Evolutionary conservation across 1,140 invertebrate genomes (phyloP).

Genomic region (Lerema accius): DNA sequence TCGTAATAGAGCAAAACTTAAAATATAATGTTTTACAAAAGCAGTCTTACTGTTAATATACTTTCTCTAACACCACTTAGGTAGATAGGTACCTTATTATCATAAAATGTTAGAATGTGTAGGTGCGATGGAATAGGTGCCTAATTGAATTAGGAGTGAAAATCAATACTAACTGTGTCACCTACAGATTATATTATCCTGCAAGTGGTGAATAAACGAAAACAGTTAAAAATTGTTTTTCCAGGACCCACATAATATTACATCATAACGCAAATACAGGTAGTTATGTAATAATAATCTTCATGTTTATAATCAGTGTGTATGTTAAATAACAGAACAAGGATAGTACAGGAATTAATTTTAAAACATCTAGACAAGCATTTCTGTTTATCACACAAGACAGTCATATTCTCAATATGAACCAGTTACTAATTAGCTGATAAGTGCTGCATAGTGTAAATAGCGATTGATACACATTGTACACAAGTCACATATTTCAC

Average conservation of each 20-base stretch:
- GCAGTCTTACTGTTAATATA: neutral
- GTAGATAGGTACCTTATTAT: neutral
- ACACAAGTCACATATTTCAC: too few relatives aligned
- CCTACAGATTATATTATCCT: neutral
- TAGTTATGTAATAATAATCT: too few relatives aligned
- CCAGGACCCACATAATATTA: neutral
- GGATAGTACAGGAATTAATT: neutral
- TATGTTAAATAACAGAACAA: neutral
- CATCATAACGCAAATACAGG: too few relatives aligned
- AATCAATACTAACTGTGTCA: slow-evolving; percentile 28
- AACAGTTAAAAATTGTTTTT: neutral
- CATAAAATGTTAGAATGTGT: neutral
- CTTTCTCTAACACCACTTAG: neutral
- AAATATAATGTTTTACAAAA: neutral
- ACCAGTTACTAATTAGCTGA: neutral
- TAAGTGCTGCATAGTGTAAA: neutral
- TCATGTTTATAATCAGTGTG: neutral
- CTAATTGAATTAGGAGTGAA: slow-evolving; percentile 34
- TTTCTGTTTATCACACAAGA: neutral
- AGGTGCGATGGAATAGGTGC: neutral
- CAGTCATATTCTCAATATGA: neutral
- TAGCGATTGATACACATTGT: neutral
- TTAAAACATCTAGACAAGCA: neutral
- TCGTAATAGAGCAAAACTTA: neutral
- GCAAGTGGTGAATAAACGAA: neutral